Evolutionary conservation across 2,113 vertebrate genomes (phyloP), one percentile per base, ranked within the genome.

Genomic region (Loxodonta africana): DNA sequence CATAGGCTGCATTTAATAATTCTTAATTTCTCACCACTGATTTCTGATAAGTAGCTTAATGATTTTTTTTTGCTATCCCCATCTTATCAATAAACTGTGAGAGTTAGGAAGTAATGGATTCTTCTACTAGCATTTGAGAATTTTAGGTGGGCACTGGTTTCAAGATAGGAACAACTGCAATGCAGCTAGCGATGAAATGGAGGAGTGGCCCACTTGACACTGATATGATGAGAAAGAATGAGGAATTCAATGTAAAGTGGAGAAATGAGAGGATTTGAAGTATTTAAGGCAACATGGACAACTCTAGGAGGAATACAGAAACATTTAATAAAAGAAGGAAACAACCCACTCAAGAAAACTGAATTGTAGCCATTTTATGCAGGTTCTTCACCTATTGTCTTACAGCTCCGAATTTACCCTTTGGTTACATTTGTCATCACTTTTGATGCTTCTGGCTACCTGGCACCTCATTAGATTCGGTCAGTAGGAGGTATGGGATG

Each of bases 161-260:
- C 28, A 89, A 57, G 23, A 51, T 37, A 51, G 48, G 14, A 88
- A 86, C 84, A 53, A 2, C 0, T 57, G 5, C 9, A 92, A 51
- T 77, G 26, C 1, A 2, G 26, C 37, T 67, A 69, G 3, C 67
- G 17, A 62, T 20, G 33, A 82, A 88, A 87, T 33, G 18, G 28
- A 73, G 28, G 26, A 8, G 46, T 92, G 17, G 18, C n/a, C 48
- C 18, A 51, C 67, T 65, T 30, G 41, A 71, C 1, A 89, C 0
- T 65, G 91, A 84, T 71, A 62, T 77, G 26, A 84, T 83, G 37
- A 80, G 17, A 83, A 97, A 87, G 14, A 62, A 11, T 23, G 77
- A 6, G 15, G 7, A 92, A 65, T 67, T 94, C 48, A 53, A 25
- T 44, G 25, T 63, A 65, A 73, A 80, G 30, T 46, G 8, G 25